Conservation (phyloP, 2,888 invertebrate species). For the Thera britannica region DNA sequence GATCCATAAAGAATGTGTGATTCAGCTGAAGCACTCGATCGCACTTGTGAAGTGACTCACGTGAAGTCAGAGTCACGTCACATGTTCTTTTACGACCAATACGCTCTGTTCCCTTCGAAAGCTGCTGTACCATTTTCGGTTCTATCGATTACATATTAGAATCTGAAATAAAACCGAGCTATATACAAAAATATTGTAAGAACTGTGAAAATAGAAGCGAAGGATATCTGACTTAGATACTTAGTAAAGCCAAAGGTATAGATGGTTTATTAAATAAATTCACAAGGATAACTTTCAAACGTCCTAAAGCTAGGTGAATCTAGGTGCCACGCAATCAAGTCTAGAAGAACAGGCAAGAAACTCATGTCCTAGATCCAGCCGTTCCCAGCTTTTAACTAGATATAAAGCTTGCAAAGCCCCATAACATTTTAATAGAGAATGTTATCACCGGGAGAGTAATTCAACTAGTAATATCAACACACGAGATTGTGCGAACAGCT, state of each 20-base stretch:
- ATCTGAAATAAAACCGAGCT: not conserved
- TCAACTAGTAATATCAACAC: constrained; percentile 50
- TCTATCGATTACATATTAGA: constrained; percentile 52
- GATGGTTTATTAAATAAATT: too few species aligned
- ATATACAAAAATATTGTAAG: not conserved
- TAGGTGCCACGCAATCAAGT: too few species aligned
- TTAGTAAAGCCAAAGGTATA: not conserved
- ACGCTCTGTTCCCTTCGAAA: constrained; percentile 55
- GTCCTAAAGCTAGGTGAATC: too few species aligned
- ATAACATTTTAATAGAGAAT: constrained; percentile 20
- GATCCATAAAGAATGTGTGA: constrained; percentile 72
- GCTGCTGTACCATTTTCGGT: constrained; percentile 57
- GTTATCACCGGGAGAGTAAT: constrained; percentile 40
- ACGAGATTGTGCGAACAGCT: constrained; percentile 56
- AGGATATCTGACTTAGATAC: not conserved
- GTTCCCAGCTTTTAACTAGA: not conserved
- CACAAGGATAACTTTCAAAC: too few species aligned
- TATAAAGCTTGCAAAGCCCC: not conserved
- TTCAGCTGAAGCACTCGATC: constrained; percentile 64
- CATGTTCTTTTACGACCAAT: constrained; percentile 62
- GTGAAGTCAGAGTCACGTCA: constrained; percentile 19
- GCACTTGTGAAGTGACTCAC: constrained; percentile 58
- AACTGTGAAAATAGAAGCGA: not conserved
- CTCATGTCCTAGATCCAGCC: too few species aligned
- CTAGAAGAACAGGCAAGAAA: too few species aligned